These are phyloP conservation scores for Eurystomus gularis DNA, from an alignment of 2,113 vertebrate species.

Conservation along the genomic window DNA sequence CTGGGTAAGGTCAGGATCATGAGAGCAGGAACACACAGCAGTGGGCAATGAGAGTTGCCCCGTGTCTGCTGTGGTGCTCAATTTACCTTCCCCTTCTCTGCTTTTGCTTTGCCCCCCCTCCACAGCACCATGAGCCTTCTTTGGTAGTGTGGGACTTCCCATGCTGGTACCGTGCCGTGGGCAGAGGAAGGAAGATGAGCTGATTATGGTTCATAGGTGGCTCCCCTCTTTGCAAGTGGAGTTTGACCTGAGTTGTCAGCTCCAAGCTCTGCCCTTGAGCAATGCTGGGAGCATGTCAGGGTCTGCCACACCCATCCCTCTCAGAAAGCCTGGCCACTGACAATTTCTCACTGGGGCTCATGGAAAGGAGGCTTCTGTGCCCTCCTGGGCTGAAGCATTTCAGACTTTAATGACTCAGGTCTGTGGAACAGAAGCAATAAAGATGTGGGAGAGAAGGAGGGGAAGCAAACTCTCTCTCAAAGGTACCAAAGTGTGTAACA, in stretches of 20 bases:
- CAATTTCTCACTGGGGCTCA: background rate
- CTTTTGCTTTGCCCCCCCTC: background rate
- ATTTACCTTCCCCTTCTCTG: background rate
- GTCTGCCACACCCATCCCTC: background rate
- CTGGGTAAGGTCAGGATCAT: background rate
- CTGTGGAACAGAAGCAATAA: slow-evolving; percentile 68
- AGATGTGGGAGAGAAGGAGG: slow-evolving; percentile 52
- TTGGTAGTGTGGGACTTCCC: accelerated
- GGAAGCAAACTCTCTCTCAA: slow-evolving; percentile 58
- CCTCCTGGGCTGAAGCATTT: background rate
- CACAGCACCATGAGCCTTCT: background rate
- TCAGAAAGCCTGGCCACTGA: background rate
- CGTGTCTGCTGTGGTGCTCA: background rate
- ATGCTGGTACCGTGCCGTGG: background rate
- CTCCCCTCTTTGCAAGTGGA: background rate
- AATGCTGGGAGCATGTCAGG: background rate
- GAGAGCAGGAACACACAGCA: accelerated
- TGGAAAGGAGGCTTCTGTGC: slow-evolving; percentile 8
- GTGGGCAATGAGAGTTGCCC: background rate
- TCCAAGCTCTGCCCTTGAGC: background rate
- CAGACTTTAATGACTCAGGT: slow-evolving; percentile 52
- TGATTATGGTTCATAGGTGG: accelerated
- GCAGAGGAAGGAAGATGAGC: background rate
- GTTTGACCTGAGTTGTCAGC: background rate
- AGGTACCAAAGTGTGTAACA: slow-evolving; percentile 71